A percentile compares a stretch with the other conserved stretches of the same genome.
phyloP scores from a whole-genome alignment of 1,140 invertebrate species.

The Drosophila bipectinata region DNA sequence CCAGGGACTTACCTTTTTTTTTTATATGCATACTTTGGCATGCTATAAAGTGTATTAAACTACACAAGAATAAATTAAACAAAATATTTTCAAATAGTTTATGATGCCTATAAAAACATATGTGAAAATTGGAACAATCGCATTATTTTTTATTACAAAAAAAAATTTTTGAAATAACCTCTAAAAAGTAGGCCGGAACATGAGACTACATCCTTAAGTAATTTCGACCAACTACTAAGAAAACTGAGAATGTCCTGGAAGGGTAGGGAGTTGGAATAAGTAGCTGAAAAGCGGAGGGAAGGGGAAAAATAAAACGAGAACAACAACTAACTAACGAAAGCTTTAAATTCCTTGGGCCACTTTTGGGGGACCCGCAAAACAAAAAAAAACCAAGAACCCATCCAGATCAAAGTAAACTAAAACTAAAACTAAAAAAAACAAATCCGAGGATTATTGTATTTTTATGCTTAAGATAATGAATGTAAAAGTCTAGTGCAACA shows the following conservation, averaged over 20 bases:
- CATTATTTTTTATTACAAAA: too few relatives aligned
- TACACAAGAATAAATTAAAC: too few relatives aligned
- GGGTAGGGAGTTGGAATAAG: slow-evolving; percentile 6
- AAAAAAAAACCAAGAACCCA: slow-evolving; percentile 43
- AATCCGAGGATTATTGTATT: slow-evolving; percentile 28
- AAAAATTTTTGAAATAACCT: too few relatives aligned
- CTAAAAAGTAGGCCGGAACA: too few relatives aligned
- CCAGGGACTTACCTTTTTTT: too few relatives aligned
- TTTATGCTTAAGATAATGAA: slow-evolving; percentile 50
- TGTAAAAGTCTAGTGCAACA: slow-evolving; percentile 54
- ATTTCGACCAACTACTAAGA: slow-evolving; percentile 32
- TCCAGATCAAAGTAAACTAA: slow-evolving; percentile 59
- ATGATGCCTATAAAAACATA: too few relatives aligned
- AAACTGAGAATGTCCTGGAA: slow-evolving; percentile 1
- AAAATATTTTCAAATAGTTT: too few relatives aligned
- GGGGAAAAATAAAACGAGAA: slow-evolving; percentile 7
- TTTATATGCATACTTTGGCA: too few relatives aligned
- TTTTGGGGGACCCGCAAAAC: slow-evolving; percentile 7
- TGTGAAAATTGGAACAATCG: too few relatives aligned
- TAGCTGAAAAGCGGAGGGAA: neutral
- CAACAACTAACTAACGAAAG: slow-evolving; percentile 71
- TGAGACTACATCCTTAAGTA: too few relatives aligned
- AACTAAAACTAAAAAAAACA: slow-evolving; percentile 32
- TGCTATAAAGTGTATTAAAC: too few relatives aligned
- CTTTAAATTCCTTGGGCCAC: slow-evolving; percentile 62